Evolutionary conservation across 1,140 invertebrate species (phyloP).

Genomic region (Nymphalis io): DNA sequence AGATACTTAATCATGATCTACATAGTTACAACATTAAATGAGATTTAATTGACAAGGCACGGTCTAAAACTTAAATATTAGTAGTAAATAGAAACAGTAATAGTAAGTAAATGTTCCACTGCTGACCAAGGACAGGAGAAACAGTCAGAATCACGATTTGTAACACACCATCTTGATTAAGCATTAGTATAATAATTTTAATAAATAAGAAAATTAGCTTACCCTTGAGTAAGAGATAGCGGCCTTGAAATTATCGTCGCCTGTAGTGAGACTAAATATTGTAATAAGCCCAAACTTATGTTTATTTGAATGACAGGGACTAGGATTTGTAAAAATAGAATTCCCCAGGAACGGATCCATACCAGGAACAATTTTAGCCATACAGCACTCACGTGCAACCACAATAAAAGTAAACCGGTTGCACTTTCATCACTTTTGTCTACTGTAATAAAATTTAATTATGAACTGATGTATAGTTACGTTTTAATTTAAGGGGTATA

Average conservation of each 20-base stretch:
- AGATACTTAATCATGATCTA: too few relatives aligned
- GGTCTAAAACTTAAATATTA: too few relatives aligned
- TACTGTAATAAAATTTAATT: conserved; percentile 41
- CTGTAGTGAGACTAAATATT: conserved; percentile 48
- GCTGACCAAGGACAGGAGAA: too few relatives aligned
- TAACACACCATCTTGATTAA: too few relatives aligned
- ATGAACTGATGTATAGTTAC: background rate
- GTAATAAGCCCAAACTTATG: conserved; percentile 50
- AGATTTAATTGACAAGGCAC: too few relatives aligned
- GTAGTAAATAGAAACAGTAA: too few relatives aligned
- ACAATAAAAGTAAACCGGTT: conserved; percentile 47
- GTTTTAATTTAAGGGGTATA: too few relatives aligned
- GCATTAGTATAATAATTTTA: too few relatives aligned
- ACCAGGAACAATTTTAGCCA: conserved; percentile 67
- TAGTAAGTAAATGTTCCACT: too few relatives aligned
- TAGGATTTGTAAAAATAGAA: conserved; percentile 58
- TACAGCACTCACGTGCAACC: conserved; percentile 55
- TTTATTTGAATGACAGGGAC: conserved; percentile 62
- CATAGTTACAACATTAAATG: too few relatives aligned
- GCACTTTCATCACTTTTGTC: conserved; percentile 43
- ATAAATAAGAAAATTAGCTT: conserved; percentile 24
- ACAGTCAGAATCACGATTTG: too few relatives aligned
- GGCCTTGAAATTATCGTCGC: conserved; percentile 45
- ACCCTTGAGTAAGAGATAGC: conserved; percentile 61
- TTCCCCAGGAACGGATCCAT: conserved; percentile 59